A percentile compares a stretch with the other conserved stretches of the same genome.
phyloP scores from a whole-genome alignment of 2,797 vertebrate genomes.

The Sebastes aleutianus region DNA sequence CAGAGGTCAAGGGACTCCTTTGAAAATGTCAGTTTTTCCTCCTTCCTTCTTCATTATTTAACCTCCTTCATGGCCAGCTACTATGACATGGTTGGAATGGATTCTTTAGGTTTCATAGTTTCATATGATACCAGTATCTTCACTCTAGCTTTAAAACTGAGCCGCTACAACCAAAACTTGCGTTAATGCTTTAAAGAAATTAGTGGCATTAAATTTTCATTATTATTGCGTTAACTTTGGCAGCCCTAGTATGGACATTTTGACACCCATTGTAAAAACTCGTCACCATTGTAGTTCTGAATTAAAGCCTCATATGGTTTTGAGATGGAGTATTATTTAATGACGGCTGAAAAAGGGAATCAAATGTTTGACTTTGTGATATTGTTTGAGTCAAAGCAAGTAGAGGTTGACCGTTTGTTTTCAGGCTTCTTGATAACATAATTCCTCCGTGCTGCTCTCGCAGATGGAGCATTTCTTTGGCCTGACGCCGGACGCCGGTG shows the following conservation, averaged over 20 bases:
- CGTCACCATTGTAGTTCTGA: background rate
- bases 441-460: conserved; percentile 32
- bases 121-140: too few species aligned
- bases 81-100: too few species aligned
- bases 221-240: background rate
- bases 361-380: background rate
- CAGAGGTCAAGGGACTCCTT: too few species aligned
- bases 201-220: too few species aligned
- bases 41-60: too few species aligned
- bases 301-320: background rate
- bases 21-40: too few species aligned
- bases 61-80: too few species aligned
- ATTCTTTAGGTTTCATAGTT: too few species aligned
- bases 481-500: conserved; percentile 88
- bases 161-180: too few species aligned
- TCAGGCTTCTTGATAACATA: background rate
- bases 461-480: conserved; percentile 94
- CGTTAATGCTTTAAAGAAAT: too few species aligned
- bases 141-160: too few species aligned
- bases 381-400: background rate
- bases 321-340: background rate
- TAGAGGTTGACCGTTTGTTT: background rate
- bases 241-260: too few species aligned
- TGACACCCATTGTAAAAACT: background rate
- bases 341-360: background rate